Evolutionary conservation across 2,888 invertebrate species (phyloP), one percentile per base, ranked within the genome.

Genomic region (Colostygia pectinataria): DNA sequence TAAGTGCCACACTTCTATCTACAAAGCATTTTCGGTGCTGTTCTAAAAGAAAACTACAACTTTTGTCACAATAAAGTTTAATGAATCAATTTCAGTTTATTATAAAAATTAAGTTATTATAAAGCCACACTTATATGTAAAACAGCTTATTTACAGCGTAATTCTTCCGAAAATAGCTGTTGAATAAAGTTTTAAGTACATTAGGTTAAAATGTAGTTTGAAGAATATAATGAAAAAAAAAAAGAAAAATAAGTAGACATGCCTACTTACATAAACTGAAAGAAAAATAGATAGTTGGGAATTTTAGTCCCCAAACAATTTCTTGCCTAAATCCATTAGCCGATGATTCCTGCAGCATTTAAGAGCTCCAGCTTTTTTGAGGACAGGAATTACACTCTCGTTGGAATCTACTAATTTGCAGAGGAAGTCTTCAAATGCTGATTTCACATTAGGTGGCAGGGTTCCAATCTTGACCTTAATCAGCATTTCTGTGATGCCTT

Each of bases 371-470:
- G 93, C 93, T 75, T 96, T 96, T 78, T 96, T 96, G 32, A 97
- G 84, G 25, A 96, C 95, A 15, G 93, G 91, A 23, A 92, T 92
- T 4, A 95, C 95, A 80, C 91, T 92, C 48, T 92, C 90, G 82
- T 96, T 96, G 20, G 96, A 95, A 61, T 96, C 95, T 14, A 96
- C 96, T 67, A 97, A 84, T 77, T 95, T 94, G 65, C 95, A 95
- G 3, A 97, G 88, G 77, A 97, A 95, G 83, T 97, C 97, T 83
- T 97, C 97, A 84, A 95, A 97, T 18, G 97, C 97, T 15, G 95
- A 95, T 72, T 97, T 96, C 0, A 97, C 94, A 78, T 96, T 97
- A 0, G 95, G 93, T 24, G 95, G 95, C 37, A 97, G 85, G 1
- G 95, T 94, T 41, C 96, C 96, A 62, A 95, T 92, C 83, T 95